Conservation (phyloP, 2,888 invertebrate species). For the Cepaea hortensis region DNA sequence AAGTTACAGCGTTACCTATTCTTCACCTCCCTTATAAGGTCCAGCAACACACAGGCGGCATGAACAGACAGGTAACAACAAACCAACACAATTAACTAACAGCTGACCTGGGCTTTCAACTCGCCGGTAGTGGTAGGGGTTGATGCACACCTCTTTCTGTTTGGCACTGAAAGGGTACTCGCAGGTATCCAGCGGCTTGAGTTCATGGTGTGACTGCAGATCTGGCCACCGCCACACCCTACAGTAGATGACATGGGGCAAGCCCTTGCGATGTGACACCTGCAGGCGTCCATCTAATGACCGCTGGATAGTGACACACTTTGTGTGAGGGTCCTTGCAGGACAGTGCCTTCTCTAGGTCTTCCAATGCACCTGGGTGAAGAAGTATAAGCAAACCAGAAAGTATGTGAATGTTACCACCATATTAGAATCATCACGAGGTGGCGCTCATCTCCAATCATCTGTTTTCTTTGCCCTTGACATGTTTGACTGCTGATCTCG, state of each 20-base stretch:
- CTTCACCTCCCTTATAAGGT: too few species aligned
- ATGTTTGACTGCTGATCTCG: too few species aligned
- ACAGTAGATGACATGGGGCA: slow-evolving; percentile 99
- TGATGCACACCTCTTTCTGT: slow-evolving; percentile 99
- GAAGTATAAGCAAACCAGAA: not conserved
- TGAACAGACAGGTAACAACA: not conserved
- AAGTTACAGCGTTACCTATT: too few species aligned
- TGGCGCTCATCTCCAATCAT: too few species aligned
- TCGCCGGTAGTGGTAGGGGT: slow-evolving; percentile 98
- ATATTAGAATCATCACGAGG: too few species aligned
- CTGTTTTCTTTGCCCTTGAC: too few species aligned
- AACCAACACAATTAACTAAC: not conserved
- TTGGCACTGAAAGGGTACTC: slow-evolving; percentile 97
- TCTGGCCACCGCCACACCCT: slow-evolving; percentile 99
- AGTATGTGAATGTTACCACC: too few species aligned
- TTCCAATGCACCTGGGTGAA: slow-evolving; percentile 83
- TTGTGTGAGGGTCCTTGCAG: slow-evolving; percentile 94
- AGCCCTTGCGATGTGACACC: slow-evolving; percentile 95
- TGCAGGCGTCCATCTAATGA: slow-evolving; percentile 96
- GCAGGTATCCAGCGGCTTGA: slow-evolving; percentile 95
- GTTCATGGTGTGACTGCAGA: slow-evolving; percentile 97
- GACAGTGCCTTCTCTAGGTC: slow-evolving; percentile 93
- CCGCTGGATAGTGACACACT: slow-evolving; percentile 98
- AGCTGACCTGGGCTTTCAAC: slow-evolving; percentile 89
- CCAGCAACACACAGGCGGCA: not conserved